Evolutionary conservation across 2,797 vertebrate genomes (phyloP).

Genomic region (Fistularia commersonii): DNA sequence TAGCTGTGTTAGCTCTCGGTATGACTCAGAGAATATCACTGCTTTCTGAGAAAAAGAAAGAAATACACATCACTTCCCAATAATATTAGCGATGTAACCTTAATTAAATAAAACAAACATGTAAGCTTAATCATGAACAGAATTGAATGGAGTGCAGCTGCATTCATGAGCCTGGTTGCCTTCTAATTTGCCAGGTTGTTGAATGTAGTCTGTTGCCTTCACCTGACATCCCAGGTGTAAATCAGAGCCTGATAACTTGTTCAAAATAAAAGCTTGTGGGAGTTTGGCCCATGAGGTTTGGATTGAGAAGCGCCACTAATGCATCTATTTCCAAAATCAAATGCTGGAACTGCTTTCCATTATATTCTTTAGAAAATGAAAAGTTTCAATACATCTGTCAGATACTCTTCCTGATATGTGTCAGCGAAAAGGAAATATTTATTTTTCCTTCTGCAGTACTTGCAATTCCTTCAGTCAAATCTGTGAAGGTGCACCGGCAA

Average conservation of each 20-base stretch:
- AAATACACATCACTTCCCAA: no score
- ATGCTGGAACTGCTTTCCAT: constrained; percentile 19
- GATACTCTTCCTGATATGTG: constrained; percentile 1
- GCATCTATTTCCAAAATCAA: constrained; percentile 16
- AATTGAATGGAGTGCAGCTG: no score
- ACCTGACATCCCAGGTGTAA: constrained; percentile 52
- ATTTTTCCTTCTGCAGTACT: constrained; percentile 3
- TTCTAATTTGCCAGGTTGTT: constrained; percentile 14
- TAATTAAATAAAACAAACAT: no score
- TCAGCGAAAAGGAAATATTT: neutral
- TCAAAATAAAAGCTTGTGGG: constrained; percentile 37
- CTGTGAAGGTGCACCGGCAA: constrained; percentile 25
- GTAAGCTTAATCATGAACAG: no score
- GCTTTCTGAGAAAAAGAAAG: no score
- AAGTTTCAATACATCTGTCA: neutral
- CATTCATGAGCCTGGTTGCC: no score
- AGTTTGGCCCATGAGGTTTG: constrained; percentile 13
- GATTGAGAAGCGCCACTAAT: constrained; percentile 18
- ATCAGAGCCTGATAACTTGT: constrained; percentile 38
- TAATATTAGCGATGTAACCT: no score
- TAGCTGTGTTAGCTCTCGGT: no score
- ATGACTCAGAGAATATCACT: no score
- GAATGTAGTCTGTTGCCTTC: constrained; percentile 56
- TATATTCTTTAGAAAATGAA: constrained; percentile 3
- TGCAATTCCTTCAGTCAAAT: constrained; percentile 12